Base-by-base conservation (phyloP, 1,140 invertebrate species). In the Augochlora pura region DNA sequence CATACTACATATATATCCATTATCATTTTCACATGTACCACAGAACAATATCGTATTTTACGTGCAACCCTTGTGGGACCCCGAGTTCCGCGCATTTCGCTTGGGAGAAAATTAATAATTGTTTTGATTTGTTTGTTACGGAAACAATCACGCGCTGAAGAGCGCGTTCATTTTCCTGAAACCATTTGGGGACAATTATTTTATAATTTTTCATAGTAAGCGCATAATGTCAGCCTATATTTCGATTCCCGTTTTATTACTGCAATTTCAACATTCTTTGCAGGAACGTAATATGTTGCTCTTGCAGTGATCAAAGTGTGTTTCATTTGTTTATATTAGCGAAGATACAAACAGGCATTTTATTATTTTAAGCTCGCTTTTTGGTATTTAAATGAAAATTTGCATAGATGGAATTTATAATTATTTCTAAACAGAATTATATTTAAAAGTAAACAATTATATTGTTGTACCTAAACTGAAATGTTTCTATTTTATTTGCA, bases 91-190 rank as follows among this genome's bases (percentile, higher is more conserved):
- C 42, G 3, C 18, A 14, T 42, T 68, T 54, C n/a, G 12, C 2
- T n/a, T 1, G 42, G n/a, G 16, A 52, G 59, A 25, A 38, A 71
- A 77, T 77, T 71, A 77, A 77, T 77, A 64, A 71, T 64, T 54
- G 32, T 32, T 60, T 7, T 54, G 76, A 71, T 77, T 71, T 54
- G 60, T n/a, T n/a, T 60, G 27, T 32, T 12, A 27, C 9, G 76
- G 52, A 77, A 77, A 71, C 68, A 77, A 77, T 77, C 64, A 46
- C 46, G 42, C 23, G 59, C 46, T 71, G 63, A 71, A 71, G 32
- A 16, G 57, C 23, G 27, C 46, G 39, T 21, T 7, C 1, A 10
- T n/a, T 52, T 64, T 25, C 49, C 21, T 46, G 32, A 52, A 32
- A 60, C 9, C 67, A 27, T 25, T 32, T 3, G 42, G 75, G 67